Evolutionary conservation across 2,113 vertebrate species (phyloP), one percentile per base, ranked within the genome.

Genomic region (Fukomys damarensis): DNA sequence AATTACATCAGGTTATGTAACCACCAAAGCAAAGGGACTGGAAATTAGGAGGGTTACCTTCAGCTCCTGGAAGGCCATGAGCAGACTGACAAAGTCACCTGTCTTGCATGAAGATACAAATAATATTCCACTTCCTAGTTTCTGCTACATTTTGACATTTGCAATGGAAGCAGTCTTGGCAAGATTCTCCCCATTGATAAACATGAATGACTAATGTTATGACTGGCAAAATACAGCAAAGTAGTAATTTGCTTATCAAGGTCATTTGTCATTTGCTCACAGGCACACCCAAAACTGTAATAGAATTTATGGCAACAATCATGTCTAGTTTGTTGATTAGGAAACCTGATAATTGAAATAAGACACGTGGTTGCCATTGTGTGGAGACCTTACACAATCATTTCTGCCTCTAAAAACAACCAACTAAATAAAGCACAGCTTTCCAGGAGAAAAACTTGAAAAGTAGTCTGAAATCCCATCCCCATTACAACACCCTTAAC

Each of bases 391-490:
- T 49, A 91, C 24, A 41, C 28, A 82, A 95, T 80, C 52, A 80
- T n/a, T 65, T 79, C 52, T 96, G 22, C 43, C n/a, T 74, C 68
- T 91, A n/a, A 92, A 94, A 96, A 85, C 61, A 87, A 92, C 41
- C 65, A 52, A 76, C 19, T 63, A 59, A 56, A 41, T 68, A 80
- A 72, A 22, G 16, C 66, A 58, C 19, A 59, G 56, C 38, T 96
- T 89, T 80, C 49, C n/a, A 82, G 13, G 41, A 95, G 58, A 22
- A 93, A 93, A 74, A 58, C 49, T 88, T 12, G 35, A 59, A 95
- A 95, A 95, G 28, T 41, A 72, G 38, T 41, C 46, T 26, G 58
- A 22, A 61, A 80, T 72, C 16, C 38, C 35, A 72, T 16, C 7
- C 16, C 72, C 56, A 61, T 85, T 93, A 30, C 63, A 89, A 76